Percentiles rank a stretch among this genome's conserved stretches.
phyloP scores from a whole-genome alignment of 2,888 invertebrate genomes.

The Philaethria dido region DNA sequence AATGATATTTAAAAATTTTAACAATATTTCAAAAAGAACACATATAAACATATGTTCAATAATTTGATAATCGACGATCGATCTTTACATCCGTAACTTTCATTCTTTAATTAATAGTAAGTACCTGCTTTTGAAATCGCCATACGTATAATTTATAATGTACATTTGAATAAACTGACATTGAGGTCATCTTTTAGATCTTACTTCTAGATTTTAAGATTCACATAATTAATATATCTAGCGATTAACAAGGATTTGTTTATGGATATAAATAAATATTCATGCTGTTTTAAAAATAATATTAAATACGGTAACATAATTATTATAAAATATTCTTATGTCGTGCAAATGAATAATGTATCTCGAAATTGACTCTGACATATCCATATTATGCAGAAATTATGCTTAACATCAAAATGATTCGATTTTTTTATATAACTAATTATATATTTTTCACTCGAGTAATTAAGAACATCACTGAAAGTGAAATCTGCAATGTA shows the following conservation, averaged over 20 bases:
- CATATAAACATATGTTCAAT: no score
- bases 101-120: neutral
- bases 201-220: neutral
- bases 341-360: neutral
- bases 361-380: neutral
- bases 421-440: slow-evolving; percentile 1
- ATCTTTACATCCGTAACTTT: neutral
- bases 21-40: no score
- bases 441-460: neutral
- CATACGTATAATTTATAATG: neutral
- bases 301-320: slow-evolving; percentile 1
- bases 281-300: neutral
- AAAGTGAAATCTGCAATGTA: slow-evolving; percentile 18
- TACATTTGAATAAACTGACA: neutral
- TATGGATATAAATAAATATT: neutral
- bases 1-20: neutral
- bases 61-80: neutral
- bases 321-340: neutral
- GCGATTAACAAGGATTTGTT: neutral
- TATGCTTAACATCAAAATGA: neutral
- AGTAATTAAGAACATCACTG: slow-evolving; percentile 13
- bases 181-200: neutral
- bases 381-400: neutral
- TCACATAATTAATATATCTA: neutral
- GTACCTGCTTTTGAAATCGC: neutral